Evolutionary conservation across 1,140 invertebrate species (phyloP).

Genomic region (Lineus longissimus): DNA sequence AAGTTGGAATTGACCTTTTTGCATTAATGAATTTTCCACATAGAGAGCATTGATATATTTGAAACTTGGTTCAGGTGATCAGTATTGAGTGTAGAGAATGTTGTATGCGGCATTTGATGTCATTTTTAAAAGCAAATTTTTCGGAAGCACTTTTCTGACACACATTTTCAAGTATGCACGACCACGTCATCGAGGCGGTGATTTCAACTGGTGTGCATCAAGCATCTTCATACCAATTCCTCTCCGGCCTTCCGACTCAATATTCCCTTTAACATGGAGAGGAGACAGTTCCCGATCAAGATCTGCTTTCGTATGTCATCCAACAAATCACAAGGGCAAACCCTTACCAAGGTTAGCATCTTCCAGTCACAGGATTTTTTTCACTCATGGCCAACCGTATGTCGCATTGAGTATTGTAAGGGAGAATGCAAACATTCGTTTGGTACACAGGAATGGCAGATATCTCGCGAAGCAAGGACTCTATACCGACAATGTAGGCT

Average conservation of each 20-base stretch:
- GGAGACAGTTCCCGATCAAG: slow-evolving; percentile 57
- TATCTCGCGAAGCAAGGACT: no score
- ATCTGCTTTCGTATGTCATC: slow-evolving; percentile 58
- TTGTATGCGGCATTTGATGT: no score
- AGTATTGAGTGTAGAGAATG: no score
- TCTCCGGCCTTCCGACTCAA: slow-evolving; percentile 20
- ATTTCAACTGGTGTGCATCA: slow-evolving; percentile 19
- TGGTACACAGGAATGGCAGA: no score
- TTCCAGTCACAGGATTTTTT: slow-evolving; percentile 23
- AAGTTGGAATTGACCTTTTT: no score
- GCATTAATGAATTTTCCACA: no score
- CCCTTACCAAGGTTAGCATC: slow-evolving; percentile 35
- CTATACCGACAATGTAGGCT: no score
- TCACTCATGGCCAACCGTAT: slow-evolving; percentile 16
- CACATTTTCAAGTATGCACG: slow-evolving; percentile 24
- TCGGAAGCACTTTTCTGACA: no score
- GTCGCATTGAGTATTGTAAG: background rate
- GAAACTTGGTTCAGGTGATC: no score
- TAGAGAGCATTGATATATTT: no score
- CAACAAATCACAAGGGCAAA: slow-evolving; percentile 60
- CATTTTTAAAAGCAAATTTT: no score
- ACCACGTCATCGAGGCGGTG: slow-evolving; percentile 23
- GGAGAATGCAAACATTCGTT: no score
- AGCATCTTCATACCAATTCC: slow-evolving; percentile 26
- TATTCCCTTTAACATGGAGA: slow-evolving; percentile 48